A percentile compares a stretch with the other conserved stretches of the same genome.
phyloP scores from a whole-genome alignment of 1,140 invertebrate genomes.

The Drosophila pandora region DNA sequence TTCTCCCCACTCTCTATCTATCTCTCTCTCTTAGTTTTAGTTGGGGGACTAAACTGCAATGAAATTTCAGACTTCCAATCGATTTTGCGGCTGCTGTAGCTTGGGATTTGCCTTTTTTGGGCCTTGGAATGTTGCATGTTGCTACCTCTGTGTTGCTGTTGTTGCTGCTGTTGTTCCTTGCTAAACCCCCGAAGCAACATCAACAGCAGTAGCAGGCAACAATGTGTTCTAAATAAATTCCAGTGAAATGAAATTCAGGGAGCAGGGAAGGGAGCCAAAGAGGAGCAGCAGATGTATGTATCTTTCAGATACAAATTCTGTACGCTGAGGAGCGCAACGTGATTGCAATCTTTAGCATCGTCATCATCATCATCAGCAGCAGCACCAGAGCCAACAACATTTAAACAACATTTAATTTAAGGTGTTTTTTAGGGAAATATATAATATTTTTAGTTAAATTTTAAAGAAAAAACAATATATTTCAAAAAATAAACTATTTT shows the following conservation, averaged over 20 bases:
- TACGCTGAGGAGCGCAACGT: slow-evolving; percentile 62
- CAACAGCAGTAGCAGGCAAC: slow-evolving; percentile 43
- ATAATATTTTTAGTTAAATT: neutral
- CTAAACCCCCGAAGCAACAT: slow-evolving; percentile 39
- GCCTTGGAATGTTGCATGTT: slow-evolving; percentile 73
- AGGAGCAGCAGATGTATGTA: slow-evolving; percentile 66
- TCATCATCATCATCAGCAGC: slow-evolving; percentile 63
- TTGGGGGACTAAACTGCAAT: slow-evolving; percentile 56
- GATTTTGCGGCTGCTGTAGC: slow-evolving; percentile 39
- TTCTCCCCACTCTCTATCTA: slow-evolving; percentile 3
- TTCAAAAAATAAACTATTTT: too few relatives aligned
- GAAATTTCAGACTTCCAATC: slow-evolving; percentile 68
- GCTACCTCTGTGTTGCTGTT: slow-evolving; percentile 34
- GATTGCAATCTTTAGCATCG: slow-evolving; percentile 81
- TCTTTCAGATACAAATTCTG: slow-evolving; percentile 78
- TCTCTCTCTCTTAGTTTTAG: slow-evolving; percentile 17
- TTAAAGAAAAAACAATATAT: too few relatives aligned
- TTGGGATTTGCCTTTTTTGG: slow-evolving; percentile 79
- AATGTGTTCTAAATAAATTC: slow-evolving; percentile 83
- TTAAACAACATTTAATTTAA: neutral
- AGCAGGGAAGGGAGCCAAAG: slow-evolving; percentile 39
- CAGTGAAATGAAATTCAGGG: slow-evolving; percentile 72
- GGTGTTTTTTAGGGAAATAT: neutral
- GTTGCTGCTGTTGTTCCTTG: slow-evolving; percentile 20
- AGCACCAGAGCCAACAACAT: slow-evolving; percentile 16